Percentiles rank a stretch among this genome's conserved stretches.
Conservation (phyloP, 2,797 vertebrate species). For the Chiloscyllium punctatum region DNA sequence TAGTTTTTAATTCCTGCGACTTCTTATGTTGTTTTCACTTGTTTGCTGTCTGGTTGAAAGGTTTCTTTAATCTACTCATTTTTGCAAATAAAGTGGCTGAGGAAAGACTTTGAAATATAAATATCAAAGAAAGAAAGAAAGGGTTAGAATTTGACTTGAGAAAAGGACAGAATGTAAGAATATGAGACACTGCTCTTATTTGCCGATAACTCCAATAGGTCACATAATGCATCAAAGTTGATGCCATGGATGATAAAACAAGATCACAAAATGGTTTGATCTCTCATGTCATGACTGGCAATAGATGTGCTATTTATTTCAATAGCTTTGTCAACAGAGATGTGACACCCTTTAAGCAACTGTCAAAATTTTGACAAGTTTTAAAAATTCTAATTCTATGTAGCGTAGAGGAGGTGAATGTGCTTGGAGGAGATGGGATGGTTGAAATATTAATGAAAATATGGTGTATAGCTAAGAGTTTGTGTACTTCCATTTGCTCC, state of each 20-base stretch:
- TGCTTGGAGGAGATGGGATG: background rate
- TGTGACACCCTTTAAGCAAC: conserved; percentile 2
- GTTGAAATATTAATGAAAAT: background rate
- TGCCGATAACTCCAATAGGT: conserved; percentile 23
- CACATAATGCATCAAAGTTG: conserved; percentile 30
- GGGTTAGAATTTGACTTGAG: background rate
- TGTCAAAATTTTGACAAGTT: background rate
- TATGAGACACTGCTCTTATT: background rate
- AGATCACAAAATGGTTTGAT: conserved; percentile 31
- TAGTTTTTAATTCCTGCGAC: background rate
- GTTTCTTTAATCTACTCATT: background rate
- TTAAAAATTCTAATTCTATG: background rate
- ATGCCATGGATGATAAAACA: conserved; percentile 36
- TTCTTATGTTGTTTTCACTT: background rate
- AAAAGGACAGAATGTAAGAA: conserved; percentile 2
- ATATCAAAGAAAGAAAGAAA: background rate
- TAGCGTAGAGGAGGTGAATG: background rate
- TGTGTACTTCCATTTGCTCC: background rate
- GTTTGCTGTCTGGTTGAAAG: background rate
- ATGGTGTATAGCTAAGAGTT: background rate
- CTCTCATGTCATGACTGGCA: conserved; percentile 16
- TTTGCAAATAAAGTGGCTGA: conserved; percentile 7
- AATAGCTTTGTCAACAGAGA: conserved; percentile 1
- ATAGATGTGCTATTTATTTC: conserved; percentile 25
- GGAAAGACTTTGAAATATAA: conserved; percentile 21